phyloP scores from a whole-genome alignment of 2,797 vertebrate genomes.

The Jordanella pulchra region DNA sequence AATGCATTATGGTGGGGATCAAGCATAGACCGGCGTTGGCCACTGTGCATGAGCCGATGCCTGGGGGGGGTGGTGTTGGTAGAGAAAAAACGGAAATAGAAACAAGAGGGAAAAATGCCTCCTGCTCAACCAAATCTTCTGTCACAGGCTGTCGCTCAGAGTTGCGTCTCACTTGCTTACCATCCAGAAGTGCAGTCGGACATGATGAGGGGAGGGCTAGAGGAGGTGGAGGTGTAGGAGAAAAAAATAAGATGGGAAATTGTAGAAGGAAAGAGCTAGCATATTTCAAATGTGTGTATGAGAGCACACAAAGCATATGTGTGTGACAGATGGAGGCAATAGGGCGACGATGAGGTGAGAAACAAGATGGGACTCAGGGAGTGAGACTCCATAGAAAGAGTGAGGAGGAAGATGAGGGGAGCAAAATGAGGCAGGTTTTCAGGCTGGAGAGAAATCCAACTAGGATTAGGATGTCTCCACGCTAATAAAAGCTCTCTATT shows the following conservation, averaged over 20 bases:
- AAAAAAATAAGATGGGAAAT: slow-evolving; percentile 18
- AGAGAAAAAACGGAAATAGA: background rate
- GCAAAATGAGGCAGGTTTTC: slow-evolving; percentile 5
- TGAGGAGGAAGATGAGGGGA: slow-evolving; percentile 32
- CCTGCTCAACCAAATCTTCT: slow-evolving; percentile 55
- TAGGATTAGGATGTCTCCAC: slow-evolving; percentile 4
- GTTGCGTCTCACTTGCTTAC: slow-evolving; percentile 52
- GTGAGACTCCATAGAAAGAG: slow-evolving; percentile 34
- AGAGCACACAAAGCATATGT: slow-evolving; percentile 9
- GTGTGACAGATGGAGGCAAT: slow-evolving; percentile 51
- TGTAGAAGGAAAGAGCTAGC: slow-evolving; percentile 4
- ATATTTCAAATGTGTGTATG: slow-evolving; percentile 20
- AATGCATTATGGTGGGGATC: slow-evolving; percentile 72
- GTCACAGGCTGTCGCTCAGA: slow-evolving; percentile 41
- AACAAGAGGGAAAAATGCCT: slow-evolving; percentile 31
- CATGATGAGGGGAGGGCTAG: background rate
- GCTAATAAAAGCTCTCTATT: slow-evolving; percentile 19
- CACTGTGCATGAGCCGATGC: slow-evolving; percentile 37
- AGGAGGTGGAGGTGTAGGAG: background rate
- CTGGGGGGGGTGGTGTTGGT: background rate
- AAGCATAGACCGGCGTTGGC: slow-evolving; percentile 60
- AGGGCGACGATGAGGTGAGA: slow-evolving; percentile 61
- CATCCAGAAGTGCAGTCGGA: slow-evolving; percentile 9
- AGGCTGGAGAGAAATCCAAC: slow-evolving; percentile 7
- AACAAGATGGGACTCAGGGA: slow-evolving; percentile 52